Evolutionary conservation across 2,113 vertebrate species (phyloP), one percentile per base, ranked within the genome.

Genomic region (Euleptes europaea): DNA sequence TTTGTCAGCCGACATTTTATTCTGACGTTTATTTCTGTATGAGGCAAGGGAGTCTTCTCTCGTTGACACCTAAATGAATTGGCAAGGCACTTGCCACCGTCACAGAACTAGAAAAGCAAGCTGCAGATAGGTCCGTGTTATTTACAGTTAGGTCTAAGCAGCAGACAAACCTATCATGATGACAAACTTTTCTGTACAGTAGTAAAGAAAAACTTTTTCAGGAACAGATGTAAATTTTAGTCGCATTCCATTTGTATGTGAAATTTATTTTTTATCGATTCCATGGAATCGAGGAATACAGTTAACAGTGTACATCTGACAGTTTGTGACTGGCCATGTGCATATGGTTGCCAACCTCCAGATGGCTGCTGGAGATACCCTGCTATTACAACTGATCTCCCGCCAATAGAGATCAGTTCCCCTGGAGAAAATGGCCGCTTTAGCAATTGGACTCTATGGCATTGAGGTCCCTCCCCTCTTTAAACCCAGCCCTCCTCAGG

Each of bases 181-280:
- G 84, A 9, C 33, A 49, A n/a, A 47, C 65, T 49, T 1, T 0
- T 79, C 2, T 69, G 17, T 54, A 21, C 44, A 73, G n/a, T 23
- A 17, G 19, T 17, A 75, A 76, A 7, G 4, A 17, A 76, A 5
- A 7, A 17, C 0, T n/a, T 1, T 81, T 76, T 83, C n/a, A 63
- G 78, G 31, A 67, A 54, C 3, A 33, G 0, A 0, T 0, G 1
- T 33, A 4, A 1, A 28, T 33, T 33, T 4, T 2, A 72, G 78
- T 21, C 1, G 0, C 1, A n/a, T 42, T 33, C 23, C 11, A 1
- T 1, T 15, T 33, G 42, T 38, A 1, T 9, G 28, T 7, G 74
- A 49, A 7, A 11, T 67, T 84, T 78, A 3, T 2, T 63, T 84
- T 15, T 31, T 35, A 1, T 2, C 1, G 8, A 3, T 79, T 1